Base-by-base conservation (phyloP, 23 tunicate species). In the Halocynthia aurantium region DNA sequence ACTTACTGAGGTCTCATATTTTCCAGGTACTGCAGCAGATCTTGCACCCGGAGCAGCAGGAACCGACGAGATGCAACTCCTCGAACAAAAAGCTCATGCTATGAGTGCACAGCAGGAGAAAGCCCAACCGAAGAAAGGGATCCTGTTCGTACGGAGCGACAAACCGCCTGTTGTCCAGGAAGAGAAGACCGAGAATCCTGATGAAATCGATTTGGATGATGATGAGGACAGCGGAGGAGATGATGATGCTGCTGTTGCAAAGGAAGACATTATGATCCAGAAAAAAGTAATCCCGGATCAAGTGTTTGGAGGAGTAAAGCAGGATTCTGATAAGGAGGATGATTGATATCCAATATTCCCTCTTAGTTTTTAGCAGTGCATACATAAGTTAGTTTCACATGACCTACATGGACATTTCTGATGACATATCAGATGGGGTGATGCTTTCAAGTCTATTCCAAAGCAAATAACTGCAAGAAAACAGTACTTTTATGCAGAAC, bases 11-110 rank as follows among this genome's bases (percentile, higher is more conserved):
- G 6, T 6, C 0, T 62, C 58, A 21, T 7, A 58, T 57, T 53
- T 72, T n/a, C 18, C 54, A 89, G 98, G 98, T 6, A 92, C 98
- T 52, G 72, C 98, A 7, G 78, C 98, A 2, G 98, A 92, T 68
- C 69, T 92, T 69, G 90, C 92, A 31, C 98, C 98, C n/a, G 77
- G 77, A 13, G 86, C 85, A 68, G 85, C 76, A 13, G 83, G 78
- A 12, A 52, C 22, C 8, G 91, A 88, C 65, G 99, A 88, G 53
- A 94, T 94, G 99, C 69, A 84, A 75, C 73, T 94, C 6, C 82
- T 94, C 40, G 99, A 94, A 84, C 94, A 88, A 69, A 88, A 94
- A 89, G 98, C 98, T 6, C 80, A 89, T 19, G 83, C 80, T 9
- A 73, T 81, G 15, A 86, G 88, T 55, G 64, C 80, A n/a, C 83